Evolutionary conservation across 2,113 vertebrate genomes (phyloP).

Genomic region (Nansenia antarctica): DNA sequence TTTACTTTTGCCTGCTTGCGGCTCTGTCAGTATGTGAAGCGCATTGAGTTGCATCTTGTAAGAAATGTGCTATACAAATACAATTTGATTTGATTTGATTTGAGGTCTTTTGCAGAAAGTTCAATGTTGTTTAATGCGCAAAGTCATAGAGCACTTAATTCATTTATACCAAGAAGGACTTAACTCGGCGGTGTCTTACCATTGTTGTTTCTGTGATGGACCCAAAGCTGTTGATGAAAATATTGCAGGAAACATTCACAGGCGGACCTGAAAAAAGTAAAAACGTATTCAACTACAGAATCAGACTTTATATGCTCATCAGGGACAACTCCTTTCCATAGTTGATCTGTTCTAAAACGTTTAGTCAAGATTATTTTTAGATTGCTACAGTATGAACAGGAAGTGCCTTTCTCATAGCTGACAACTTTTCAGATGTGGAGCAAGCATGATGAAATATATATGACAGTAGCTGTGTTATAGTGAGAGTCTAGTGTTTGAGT

Average conservation of each 20-base stretch:
- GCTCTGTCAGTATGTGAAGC: too few species aligned
- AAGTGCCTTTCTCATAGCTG: neutral
- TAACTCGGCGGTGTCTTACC: constrained; percentile 73
- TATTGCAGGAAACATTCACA: constrained; percentile 96
- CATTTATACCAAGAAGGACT: too few species aligned
- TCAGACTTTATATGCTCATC: neutral
- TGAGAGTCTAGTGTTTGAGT: too few species aligned
- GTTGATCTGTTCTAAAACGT: neutral
- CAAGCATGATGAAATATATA: neutral
- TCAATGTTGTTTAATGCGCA: neutral
- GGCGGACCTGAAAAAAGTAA: constrained; percentile 79
- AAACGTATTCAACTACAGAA: neutral
- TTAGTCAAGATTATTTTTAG: neutral
- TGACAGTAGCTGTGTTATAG: too few species aligned
- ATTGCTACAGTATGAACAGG: neutral
- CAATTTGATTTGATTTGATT: too few species aligned
- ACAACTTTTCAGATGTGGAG: neutral
- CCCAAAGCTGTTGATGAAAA: constrained; percentile 97
- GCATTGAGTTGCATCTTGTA: too few species aligned
- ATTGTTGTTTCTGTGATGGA: constrained; percentile 94
- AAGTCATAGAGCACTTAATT: neutral
- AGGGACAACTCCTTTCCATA: neutral
- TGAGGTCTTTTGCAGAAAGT: too few species aligned
- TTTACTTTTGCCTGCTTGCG: too few species aligned
- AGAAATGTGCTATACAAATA: too few species aligned